Evolutionary conservation across 2,888 invertebrate genomes (phyloP).

Genomic region (Agriopis aurantiaria): DNA sequence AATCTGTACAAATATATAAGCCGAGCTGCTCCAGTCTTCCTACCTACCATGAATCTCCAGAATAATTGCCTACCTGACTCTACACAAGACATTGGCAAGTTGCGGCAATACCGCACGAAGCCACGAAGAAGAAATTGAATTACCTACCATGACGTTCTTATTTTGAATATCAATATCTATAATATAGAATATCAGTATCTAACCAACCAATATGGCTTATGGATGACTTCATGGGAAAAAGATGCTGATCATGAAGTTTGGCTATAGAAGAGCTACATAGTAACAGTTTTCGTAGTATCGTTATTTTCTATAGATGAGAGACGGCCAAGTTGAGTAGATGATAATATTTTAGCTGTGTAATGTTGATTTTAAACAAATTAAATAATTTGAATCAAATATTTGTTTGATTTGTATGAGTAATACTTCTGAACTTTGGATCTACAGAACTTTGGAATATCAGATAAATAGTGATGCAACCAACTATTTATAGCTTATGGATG

Average conservation of each 20-base stretch:
- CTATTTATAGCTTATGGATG: no score
- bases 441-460: background rate
- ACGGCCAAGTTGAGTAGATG: conserved; percentile 6
- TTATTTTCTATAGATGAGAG: background rate
- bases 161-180: background rate
- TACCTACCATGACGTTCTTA: no score
- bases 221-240: conserved; percentile 25
- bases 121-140: no score
- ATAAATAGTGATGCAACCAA: background rate
- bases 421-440: background rate
- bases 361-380: conserved; percentile 39
- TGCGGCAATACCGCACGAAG: no score
- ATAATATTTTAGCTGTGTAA: conserved; percentile 31
- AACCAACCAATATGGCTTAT: conserved; percentile 24
- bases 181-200: background rate
- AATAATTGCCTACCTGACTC: no score
- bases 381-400: conserved; percentile 10
- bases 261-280: conserved; percentile 16
- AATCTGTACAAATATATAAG: no score
- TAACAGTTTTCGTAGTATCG: conserved; percentile 17
- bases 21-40: no score
- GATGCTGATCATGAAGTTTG: conserved; percentile 23
- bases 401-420: conserved; percentile 12
- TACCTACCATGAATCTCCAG: no score
- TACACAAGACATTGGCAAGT: no score